Conservation (phyloP, 2,113 vertebrate species). For the Pedetes capensis region DNA sequence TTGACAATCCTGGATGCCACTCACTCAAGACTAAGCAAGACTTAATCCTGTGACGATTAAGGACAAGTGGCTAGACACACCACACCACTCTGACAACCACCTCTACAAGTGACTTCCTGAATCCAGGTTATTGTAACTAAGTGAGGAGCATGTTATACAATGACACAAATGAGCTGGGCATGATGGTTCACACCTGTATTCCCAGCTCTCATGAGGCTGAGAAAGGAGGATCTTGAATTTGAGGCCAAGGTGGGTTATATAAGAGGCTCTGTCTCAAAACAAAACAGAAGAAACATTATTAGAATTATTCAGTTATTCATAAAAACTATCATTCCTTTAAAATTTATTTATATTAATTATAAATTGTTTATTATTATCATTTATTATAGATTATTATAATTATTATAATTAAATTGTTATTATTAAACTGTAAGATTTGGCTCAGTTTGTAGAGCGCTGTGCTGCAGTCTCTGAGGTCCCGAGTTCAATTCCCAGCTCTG, state of each 20-base stretch:
- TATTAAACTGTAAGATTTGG: too few relatives aligned
- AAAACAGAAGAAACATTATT: neutral
- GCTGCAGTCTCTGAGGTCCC: too few relatives aligned
- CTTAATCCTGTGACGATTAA: rapidly evolving
- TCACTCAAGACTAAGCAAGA: neutral
- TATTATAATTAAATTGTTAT: too few relatives aligned
- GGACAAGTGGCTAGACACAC: neutral
- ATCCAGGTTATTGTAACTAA: neutral
- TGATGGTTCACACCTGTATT: neutral
- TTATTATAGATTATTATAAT: too few relatives aligned
- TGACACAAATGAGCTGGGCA: neutral
- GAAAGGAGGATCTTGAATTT: neutral
- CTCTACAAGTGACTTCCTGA: neutral
- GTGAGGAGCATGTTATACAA: neutral
- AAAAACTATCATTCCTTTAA: neutral
- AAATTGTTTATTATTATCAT: too few relatives aligned
- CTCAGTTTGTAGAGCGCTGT: too few relatives aligned
- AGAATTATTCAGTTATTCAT: neutral
- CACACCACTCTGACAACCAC: neutral
- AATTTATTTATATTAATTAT: too few relatives aligned
- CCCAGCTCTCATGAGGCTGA: neutral
- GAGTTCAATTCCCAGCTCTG: too few relatives aligned
- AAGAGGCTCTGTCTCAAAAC: neutral
- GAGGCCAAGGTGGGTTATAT: neutral
- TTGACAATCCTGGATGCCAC: too few relatives aligned